These are phyloP conservation scores for Trinectes maculatus DNA, from an alignment of 2,113 vertebrate species.

Conservation along the genomic window DNA sequence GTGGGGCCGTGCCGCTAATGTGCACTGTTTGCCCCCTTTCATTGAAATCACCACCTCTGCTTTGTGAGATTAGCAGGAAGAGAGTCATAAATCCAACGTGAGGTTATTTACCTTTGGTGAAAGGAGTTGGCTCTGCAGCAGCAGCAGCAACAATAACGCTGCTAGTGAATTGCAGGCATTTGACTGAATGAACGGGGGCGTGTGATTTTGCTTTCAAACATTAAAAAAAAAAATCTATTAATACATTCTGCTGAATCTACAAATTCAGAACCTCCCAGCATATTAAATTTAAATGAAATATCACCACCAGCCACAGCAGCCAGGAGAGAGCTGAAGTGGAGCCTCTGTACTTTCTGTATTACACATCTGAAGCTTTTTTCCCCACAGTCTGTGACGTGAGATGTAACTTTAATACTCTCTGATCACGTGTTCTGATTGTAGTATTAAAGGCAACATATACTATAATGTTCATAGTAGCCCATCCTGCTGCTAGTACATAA, in stretches of 20 bases:
- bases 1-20: slow-evolving; percentile 45
- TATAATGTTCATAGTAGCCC: slow-evolving; percentile 1
- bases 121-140: slow-evolving; percentile 30
- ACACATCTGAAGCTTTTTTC: slow-evolving; percentile 20
- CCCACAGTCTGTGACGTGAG: slow-evolving; percentile 23
- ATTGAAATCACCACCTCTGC: slow-evolving; percentile 57
- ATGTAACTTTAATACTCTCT: slow-evolving; percentile 7
- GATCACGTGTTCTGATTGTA: not conserved
- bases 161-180: slow-evolving; percentile 31
- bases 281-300: slow-evolving; percentile 59
- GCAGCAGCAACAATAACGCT: slow-evolving; percentile 10
- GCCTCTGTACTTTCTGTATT: slow-evolving; percentile 9
- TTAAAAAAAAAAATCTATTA: slow-evolving; percentile 35
- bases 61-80: slow-evolving; percentile 63
- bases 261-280: slow-evolving; percentile 43
- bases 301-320: slow-evolving; percentile 36
- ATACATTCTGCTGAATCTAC: slow-evolving; percentile 35
- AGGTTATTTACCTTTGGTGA: slow-evolving; percentile 66
- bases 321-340: slow-evolving; percentile 41
- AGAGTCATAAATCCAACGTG: slow-evolving; percentile 52
- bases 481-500: not conserved
- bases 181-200: not conserved
- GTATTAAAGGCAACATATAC: not conserved
- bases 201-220: slow-evolving; percentile 11
- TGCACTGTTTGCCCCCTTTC: slow-evolving; percentile 46